A percentile compares a stretch with the other conserved stretches of the same genome.
phyloP scores from a whole-genome alignment of 92 coral and sea anemone genomes.

The Micromussa lordhowensis region DNA sequence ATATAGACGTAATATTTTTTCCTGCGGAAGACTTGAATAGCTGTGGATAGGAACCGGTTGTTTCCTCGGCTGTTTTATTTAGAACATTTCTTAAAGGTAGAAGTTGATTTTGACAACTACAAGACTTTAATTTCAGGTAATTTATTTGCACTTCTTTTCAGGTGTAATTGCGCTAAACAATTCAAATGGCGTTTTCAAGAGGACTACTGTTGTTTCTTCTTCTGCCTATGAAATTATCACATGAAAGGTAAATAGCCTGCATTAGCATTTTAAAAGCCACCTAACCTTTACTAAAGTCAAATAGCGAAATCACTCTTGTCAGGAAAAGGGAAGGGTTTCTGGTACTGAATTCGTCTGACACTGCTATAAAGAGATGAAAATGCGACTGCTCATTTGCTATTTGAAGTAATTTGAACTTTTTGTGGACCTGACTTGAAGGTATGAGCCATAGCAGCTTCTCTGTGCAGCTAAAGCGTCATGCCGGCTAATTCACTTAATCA shows the following conservation, averaged over 20 bases:
- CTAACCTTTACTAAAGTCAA: neutral
- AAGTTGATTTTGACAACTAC: neutral
- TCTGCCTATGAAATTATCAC: slow-evolving; percentile 12
- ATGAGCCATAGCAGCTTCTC: neutral
- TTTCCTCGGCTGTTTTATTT: no score
- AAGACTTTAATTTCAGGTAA: neutral
- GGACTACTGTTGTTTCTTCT: slow-evolving; percentile 29
- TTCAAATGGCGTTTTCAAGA: slow-evolving; percentile 24
- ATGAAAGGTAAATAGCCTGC: neutral
- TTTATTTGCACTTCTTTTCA: neutral
- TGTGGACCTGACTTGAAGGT: no score
- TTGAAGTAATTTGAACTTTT: neutral
- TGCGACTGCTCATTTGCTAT: neutral
- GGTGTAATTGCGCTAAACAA: neutral
- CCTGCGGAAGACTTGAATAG: no score
- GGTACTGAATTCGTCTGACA: neutral
- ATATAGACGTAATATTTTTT: no score
- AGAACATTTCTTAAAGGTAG: no score
- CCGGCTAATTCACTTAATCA: neutral
- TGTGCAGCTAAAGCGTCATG: neutral
- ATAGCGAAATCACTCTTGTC: neutral
- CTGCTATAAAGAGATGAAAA: neutral
- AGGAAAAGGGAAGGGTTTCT: neutral
- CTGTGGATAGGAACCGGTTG: no score
- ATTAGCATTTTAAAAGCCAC: neutral